These are phyloP conservation scores for Gasterosteus nipponicus DNA, from an alignment of 2,113 vertebrate genomes.

Conservation along the genomic window DNA sequence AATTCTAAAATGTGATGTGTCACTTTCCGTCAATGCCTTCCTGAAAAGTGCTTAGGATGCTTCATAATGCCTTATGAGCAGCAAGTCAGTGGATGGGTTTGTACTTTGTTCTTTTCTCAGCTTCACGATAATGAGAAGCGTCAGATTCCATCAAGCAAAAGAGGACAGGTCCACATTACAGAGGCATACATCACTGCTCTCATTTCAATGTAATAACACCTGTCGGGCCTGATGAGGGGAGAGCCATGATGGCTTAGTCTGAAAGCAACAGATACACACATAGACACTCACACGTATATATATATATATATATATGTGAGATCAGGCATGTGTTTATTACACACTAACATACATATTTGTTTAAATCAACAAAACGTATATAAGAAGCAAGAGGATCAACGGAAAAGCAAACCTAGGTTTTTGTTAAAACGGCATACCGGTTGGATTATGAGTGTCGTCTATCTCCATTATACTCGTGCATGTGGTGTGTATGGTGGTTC, in stretches of 20 bases:
- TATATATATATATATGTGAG: constrained; percentile 4
- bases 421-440: not conserved
- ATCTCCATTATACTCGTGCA: constrained; percentile 4
- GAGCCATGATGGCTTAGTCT: constrained; percentile 66
- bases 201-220: constrained; percentile 81
- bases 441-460: constrained; percentile 7
- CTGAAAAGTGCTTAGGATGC: constrained; percentile 44
- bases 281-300: constrained; percentile 25
- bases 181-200: constrained; percentile 78
- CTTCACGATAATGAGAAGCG: constrained; percentile 71
- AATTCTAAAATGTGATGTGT: constrained; percentile 54
- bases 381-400: constrained; percentile 10
- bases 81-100: constrained; percentile 59
- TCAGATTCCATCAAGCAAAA: constrained; percentile 76
- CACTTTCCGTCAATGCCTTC: constrained; percentile 55
- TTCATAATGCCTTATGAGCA: constrained; percentile 43
- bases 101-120: constrained; percentile 70
- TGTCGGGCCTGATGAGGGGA: constrained; percentile 73
- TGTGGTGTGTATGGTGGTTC: not conserved
- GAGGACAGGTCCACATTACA: constrained; percentile 78
- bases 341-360: constrained; percentile 28
- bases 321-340: not conserved
- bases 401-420: not conserved
- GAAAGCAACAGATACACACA: constrained; percentile 33
- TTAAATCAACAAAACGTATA: constrained; percentile 55